A percentile compares a stretch with the other conserved stretches of the same genome.
Conservation (phyloP, 2,113 vertebrate species). For the Pavo muticus region DNA sequence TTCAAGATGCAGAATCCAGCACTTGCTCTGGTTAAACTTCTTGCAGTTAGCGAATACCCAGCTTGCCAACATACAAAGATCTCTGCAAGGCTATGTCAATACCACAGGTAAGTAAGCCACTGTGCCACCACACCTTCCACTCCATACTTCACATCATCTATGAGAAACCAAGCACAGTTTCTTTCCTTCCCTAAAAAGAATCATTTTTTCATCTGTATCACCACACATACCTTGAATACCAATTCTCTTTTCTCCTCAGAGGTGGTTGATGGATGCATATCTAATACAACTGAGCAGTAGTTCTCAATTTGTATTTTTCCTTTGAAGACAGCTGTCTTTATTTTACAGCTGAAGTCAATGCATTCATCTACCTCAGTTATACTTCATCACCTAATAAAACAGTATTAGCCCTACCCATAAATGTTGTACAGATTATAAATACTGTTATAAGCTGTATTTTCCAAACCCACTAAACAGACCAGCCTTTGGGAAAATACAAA, state of each 20-base stretch:
- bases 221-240: neutral
- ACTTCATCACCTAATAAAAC: neutral
- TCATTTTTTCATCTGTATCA: neutral
- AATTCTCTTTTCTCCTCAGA: neutral
- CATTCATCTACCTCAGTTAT: neutral
- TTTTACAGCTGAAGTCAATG: neutral
- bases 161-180: neutral
- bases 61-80: too few species aligned
- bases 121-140: rapidly evolving
- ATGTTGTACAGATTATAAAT: neutral
- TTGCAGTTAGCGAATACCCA: neutral
- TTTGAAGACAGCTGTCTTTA: neutral
- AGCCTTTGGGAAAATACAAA: neutral
- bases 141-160: neutral
- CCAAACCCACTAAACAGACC: neutral
- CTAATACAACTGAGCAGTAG: neutral
- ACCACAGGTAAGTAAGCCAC: neutral
- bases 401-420: neutral
- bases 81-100: neutral
- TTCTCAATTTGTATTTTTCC: neutral
- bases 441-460: neutral
- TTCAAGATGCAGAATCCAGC: too few species aligned
- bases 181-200: neutral
- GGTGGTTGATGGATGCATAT: neutral
- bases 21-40: too few species aligned